Base-by-base conservation (phyloP, 2,797 vertebrate genomes). In the Tragelaphus oryx region DNA sequence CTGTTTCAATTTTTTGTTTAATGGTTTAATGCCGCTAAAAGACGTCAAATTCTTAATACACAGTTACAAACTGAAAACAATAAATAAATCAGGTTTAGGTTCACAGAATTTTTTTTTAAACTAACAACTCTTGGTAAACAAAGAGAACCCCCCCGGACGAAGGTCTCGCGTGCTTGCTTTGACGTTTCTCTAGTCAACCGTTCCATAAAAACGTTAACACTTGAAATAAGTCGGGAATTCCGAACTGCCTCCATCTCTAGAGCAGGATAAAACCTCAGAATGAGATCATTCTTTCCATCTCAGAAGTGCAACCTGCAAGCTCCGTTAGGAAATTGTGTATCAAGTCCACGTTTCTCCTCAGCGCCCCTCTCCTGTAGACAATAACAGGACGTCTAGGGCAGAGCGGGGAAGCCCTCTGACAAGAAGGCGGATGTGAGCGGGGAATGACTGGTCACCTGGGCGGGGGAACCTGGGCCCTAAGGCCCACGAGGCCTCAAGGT, bases 341-440 rank as follows among this genome's bases (percentile, higher is more conserved):
- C 48, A 57, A 12, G 71, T 60, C 52, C 91, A 59, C 57, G 65
- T 5, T 88, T 28, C 74, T 91, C 91, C 76, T 57, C 68, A 3
- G 28, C 62, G 89, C 93, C 91, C 46, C 86, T 62, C 46, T 48
- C 2, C 62, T 5, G 74, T 0, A 84, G 80, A 97, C 96, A 97
- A 96, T 91, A 79, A 59, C 60, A 89, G 95, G 92, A 6, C 62
- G 30, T 14, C 37, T 1, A 1, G 2, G 26, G 71, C 78, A 11
- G 33, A 4, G 91, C 2, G 18, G 87, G 87, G 59, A 46, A 24
- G 89, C 78, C 85, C 87, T 55, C 7, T 4, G 57, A 52, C 88
- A 6, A 17, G 94, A 20, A n/a, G 0, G 52, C 68, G 33, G 84
- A 33, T 24, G 80, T 18, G 62, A 18, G 52, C 50, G 16, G 9